A percentile compares a stretch with the other conserved stretches of the same genome.
Evolutionary conservation across 2,888 invertebrate species (phyloP).

Genomic region (Odontothrips loti): DNA sequence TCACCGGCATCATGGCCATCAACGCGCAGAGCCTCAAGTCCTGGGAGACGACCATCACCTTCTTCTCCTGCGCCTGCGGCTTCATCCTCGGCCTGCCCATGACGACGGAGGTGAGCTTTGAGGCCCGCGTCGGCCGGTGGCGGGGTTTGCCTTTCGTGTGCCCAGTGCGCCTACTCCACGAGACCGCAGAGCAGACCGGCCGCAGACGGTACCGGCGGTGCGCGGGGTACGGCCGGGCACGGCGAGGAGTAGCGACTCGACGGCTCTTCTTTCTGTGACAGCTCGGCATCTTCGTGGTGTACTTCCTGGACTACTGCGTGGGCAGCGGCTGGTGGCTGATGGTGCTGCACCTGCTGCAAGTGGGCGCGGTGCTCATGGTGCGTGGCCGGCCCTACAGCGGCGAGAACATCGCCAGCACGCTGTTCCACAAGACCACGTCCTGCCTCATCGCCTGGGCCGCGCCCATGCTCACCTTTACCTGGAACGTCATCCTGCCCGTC

Average conservation of each 20-base stretch:
- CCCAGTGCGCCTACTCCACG: background rate
- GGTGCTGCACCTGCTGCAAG: constrained; percentile 68
- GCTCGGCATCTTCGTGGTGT: constrained; percentile 76
- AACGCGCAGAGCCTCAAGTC: constrained; percentile 65
- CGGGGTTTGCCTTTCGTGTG: no score
- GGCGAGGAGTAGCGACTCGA: background rate
- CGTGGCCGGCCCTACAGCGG: constrained; percentile 82
- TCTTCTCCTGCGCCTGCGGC: constrained; percentile 77
- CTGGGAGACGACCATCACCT: constrained; percentile 79
- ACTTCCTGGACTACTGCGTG: constrained; percentile 78
- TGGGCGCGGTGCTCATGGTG: constrained; percentile 79
- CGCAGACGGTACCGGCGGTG: no score
- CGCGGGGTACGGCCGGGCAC: no score
- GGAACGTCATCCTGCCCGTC: constrained; percentile 83
- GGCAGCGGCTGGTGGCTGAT: constrained; percentile 87
- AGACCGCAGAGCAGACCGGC: no score
- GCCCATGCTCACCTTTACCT: constrained; percentile 72
- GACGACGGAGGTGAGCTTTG: constrained; percentile 78
- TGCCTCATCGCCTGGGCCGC: constrained; percentile 46
- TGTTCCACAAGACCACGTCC: constrained; percentile 45
- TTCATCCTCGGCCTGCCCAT: constrained; percentile 78
- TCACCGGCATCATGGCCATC: constrained; percentile 76
- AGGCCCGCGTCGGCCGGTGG: no score
- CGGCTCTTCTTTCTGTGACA: constrained; percentile 42
- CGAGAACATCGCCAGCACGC: constrained; percentile 62